These are phyloP conservation scores for Chionodraco myersi DNA, from an alignment of 2,113 vertebrate genomes.

Conservation along the genomic window DNA sequence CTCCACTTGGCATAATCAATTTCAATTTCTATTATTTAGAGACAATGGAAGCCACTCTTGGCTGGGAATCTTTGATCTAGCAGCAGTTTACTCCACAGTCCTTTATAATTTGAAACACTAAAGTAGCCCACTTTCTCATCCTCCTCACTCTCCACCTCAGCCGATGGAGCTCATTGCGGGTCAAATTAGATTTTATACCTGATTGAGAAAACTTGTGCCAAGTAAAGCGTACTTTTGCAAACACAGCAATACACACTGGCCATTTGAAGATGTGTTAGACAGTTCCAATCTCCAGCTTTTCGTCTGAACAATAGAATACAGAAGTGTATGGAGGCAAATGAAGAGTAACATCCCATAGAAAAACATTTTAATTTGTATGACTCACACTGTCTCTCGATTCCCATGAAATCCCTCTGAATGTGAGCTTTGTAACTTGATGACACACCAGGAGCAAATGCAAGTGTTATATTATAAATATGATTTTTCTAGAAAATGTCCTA, in stretches of 20 bases:
- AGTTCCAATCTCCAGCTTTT: slow-evolving; percentile 25
- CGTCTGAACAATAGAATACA: slow-evolving; percentile 27
- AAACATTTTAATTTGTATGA: slow-evolving; percentile 69
- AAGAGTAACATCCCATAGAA: slow-evolving; percentile 1
- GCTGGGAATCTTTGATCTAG: slow-evolving; percentile 64
- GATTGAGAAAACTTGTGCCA: slow-evolving; percentile 1
- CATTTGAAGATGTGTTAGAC: background rate
- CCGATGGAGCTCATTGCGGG: slow-evolving; percentile 39
- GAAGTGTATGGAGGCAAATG: slow-evolving; percentile 13
- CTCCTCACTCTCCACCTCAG: slow-evolving; percentile 25
- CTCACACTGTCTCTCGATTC: slow-evolving; percentile 49
- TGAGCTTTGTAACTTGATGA: slow-evolving; percentile 46
- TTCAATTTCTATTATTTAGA: slow-evolving; percentile 74
- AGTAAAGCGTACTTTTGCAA: slow-evolving; percentile 27
- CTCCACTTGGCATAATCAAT: slow-evolving; percentile 77
- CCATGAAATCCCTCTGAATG: slow-evolving; percentile 42
- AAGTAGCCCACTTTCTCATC: slow-evolving; percentile 45
- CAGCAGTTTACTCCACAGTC: slow-evolving; percentile 41
- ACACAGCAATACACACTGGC: background rate
- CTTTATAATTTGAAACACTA: slow-evolving; percentile 43
- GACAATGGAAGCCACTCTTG: slow-evolving; percentile 63
- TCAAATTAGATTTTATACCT: slow-evolving; percentile 56
- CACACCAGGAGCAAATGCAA: slow-evolving; percentile 35
- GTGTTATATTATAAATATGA: slow-evolving; percentile 28
- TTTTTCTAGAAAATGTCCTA: background rate